phyloP scores from a whole-genome alignment of 92 coral and sea anemone species.

The Epizoanthus stellaris region DNA sequence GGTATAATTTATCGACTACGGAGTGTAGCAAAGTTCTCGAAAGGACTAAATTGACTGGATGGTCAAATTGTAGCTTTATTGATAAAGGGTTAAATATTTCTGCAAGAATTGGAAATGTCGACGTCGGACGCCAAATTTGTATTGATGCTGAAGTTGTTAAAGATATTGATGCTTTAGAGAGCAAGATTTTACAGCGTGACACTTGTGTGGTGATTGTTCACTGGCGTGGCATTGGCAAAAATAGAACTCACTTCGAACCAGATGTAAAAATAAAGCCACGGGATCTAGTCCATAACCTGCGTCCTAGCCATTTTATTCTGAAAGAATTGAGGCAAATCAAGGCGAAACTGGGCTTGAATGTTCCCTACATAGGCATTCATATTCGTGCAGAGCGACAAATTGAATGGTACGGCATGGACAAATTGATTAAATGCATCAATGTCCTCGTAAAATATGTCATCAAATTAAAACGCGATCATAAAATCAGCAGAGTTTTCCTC shows the following conservation, averaged over 20 bases:
- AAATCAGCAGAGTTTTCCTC: slow-evolving; percentile 71
- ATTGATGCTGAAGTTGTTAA: slow-evolving; percentile 83
- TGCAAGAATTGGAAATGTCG: slow-evolving; percentile 69
- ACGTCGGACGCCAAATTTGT: slow-evolving; percentile 84
- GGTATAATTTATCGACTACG: slow-evolving; percentile 74
- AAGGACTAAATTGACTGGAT: slow-evolving; percentile 61
- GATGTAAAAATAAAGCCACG: slow-evolving; percentile 69
- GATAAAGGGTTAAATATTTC: slow-evolving; percentile 86
- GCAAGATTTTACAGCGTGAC: slow-evolving; percentile 62
- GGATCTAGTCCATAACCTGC: slow-evolving; percentile 73
- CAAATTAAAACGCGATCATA: slow-evolving; percentile 60
- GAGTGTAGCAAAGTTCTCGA: slow-evolving; percentile 50
- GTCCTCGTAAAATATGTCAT: slow-evolving; percentile 60
- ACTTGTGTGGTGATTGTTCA: slow-evolving; percentile 84
- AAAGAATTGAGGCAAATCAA: slow-evolving; percentile 60
- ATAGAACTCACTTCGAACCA: slow-evolving; percentile 85
- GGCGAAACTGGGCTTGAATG: slow-evolving; percentile 52
- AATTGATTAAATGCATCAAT: slow-evolving; percentile 68
- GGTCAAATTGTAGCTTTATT: slow-evolving; percentile 87
- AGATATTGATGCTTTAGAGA: slow-evolving; percentile 67
- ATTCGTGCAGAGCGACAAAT: slow-evolving; percentile 93
- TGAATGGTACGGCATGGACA: slow-evolving; percentile 85
- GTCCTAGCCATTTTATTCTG: slow-evolving; percentile 69
- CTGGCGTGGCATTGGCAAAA: slow-evolving; percentile 91
- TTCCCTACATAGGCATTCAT: slow-evolving; percentile 80